These are phyloP conservation scores for Lordiphosa collinella DNA, from an alignment of 1,140 invertebrate species.

Conservation along the genomic window DNA sequence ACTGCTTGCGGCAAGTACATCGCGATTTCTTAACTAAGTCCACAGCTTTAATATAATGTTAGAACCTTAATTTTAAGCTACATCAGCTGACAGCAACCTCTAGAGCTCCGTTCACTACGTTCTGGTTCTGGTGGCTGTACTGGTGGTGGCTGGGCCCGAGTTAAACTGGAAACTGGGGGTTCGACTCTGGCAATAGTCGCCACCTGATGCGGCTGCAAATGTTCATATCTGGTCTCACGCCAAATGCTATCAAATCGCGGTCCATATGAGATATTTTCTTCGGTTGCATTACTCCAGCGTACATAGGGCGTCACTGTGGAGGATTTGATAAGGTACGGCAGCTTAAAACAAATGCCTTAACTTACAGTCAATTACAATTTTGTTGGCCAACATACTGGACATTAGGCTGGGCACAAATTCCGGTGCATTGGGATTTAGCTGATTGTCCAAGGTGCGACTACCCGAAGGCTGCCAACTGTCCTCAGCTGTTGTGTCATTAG, in stretches of 20 bases:
- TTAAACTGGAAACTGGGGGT: slow-evolving; percentile 3
- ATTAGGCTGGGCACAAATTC: slow-evolving; percentile 44
- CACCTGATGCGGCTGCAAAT: neutral
- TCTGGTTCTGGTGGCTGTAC: neutral
- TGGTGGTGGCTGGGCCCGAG: neutral
- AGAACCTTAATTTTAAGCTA: neutral
- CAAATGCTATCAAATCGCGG: slow-evolving; percentile 49
- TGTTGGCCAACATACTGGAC: slow-evolving; percentile 25
- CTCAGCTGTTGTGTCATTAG: too few relatives aligned
- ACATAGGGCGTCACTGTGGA: slow-evolving; percentile 24
- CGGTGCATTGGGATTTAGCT: slow-evolving; percentile 53
- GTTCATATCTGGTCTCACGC: slow-evolving; percentile 28
- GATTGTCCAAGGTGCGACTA: slow-evolving; percentile 26
- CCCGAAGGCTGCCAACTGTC: neutral
- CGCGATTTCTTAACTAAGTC: neutral
- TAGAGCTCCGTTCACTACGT: neutral
- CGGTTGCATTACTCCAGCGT: slow-evolving; percentile 36
- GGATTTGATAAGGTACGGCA: too few relatives aligned
- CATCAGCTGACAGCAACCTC: slow-evolving; percentile 16
- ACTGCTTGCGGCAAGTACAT: slow-evolving; percentile 20
- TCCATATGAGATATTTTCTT: slow-evolving; percentile 34
- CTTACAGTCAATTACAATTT: slow-evolving; percentile 45
- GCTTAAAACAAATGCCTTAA: slow-evolving; percentile 7
- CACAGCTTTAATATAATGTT: neutral
- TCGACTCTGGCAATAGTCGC: slow-evolving; percentile 13